Conservation (phyloP, 2,113 vertebrate genomes). For the zebrafish (Danio rerio) region DNA sequence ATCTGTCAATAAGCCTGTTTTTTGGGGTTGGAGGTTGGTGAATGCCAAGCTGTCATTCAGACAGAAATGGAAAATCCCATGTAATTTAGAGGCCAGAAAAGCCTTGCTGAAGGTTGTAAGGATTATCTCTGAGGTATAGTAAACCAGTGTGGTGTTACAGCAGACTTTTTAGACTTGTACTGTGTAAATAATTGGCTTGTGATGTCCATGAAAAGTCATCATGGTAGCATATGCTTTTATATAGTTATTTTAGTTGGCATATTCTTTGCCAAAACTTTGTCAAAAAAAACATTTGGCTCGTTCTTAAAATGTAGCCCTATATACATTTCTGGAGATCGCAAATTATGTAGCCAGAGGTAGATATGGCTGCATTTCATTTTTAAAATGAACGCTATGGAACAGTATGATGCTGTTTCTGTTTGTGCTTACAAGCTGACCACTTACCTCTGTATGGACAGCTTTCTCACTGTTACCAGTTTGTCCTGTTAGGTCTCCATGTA, state of each 20-base stretch:
- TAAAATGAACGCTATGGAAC: no score
- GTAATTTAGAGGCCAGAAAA: slow-evolving; percentile 33
- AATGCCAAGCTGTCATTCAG: slow-evolving; percentile 21
- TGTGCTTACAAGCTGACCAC: no score
- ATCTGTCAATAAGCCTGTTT: slow-evolving; percentile 55
- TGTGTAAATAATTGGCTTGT: slow-evolving; percentile 19
- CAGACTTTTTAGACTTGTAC: slow-evolving; percentile 30
- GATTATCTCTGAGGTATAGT: slow-evolving; percentile 25
- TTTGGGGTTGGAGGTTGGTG: slow-evolving; percentile 26
- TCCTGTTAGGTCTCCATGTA: no score
- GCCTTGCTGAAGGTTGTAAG: slow-evolving; percentile 40
- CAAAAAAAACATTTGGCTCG: no score
- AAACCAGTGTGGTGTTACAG: slow-evolving; percentile 51
- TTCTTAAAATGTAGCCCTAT: no score
- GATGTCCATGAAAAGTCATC: slow-evolving; percentile 17
- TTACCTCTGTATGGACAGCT: no score
- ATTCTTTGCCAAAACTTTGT: no score
- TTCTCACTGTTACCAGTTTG: no score
- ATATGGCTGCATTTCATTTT: no score
- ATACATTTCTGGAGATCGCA: no score
- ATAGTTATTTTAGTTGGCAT: slow-evolving; percentile 36
- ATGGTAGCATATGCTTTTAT: slow-evolving; percentile 23
- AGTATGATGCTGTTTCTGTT: no score
- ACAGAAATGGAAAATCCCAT: slow-evolving; percentile 37
- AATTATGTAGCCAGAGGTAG: no score